These are phyloP conservation scores for Myodes glareolus DNA, from an alignment of 2,113 vertebrate genomes.

Conservation along the genomic window DNA sequence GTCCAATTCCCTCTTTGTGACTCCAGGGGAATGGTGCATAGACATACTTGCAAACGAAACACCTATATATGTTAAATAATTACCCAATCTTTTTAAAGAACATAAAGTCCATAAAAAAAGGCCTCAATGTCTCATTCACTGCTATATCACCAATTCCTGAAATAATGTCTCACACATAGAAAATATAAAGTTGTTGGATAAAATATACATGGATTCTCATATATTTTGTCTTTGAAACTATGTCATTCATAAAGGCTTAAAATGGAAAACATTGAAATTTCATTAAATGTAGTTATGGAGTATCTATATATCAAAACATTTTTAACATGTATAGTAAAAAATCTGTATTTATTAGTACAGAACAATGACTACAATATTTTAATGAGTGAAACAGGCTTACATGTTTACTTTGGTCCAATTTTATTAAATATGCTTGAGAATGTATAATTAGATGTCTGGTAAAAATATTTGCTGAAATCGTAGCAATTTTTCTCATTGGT, in stretches of 20 bases:
- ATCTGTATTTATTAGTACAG: constrained; percentile 24
- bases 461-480: constrained; percentile 10
- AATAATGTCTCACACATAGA: not conserved
- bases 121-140: not conserved
- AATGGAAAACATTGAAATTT: not conserved
- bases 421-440: not conserved
- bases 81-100: not conserved
- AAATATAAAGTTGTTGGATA: not conserved
- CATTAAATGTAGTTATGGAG: not conserved
- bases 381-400: not conserved
- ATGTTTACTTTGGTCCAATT: constrained; percentile 20
- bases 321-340: not conserved
- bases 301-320: not conserved
- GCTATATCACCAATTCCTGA: not conserved
- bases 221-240: not conserved
- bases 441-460: not conserved
- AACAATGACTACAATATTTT: not conserved
- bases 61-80: not conserved
- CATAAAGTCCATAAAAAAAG: not conserved
- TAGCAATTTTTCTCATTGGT: not conserved
- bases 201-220: not conserved
- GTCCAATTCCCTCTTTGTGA: not conserved
- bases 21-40: not conserved
- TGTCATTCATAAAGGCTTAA: constrained; percentile 12
- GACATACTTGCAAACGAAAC: not conserved